phyloP scores from a whole-genome alignment of 2,888 invertebrate genomes.

The Tigriopus californicus region DNA sequence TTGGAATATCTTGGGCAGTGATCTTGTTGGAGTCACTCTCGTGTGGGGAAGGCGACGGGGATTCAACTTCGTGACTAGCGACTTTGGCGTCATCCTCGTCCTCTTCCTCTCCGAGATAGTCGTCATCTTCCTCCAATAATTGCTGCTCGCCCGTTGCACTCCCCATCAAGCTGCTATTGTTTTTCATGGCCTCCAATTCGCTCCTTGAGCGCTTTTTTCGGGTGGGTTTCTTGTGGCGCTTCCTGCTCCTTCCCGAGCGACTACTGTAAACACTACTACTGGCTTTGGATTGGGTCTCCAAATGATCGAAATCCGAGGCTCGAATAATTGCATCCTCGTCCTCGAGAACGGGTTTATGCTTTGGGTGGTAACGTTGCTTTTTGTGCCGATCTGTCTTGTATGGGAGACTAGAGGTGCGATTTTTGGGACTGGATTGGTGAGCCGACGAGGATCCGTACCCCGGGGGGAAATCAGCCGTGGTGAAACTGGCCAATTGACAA shows the following conservation, averaged over 20 bases:
- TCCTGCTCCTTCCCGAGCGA: not conserved
- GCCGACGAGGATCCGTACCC: not conserved
- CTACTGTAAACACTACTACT: not conserved
- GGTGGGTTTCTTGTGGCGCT: not conserved
- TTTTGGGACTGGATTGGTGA: not conserved
- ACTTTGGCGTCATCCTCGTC: not conserved
- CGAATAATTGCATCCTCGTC: not conserved
- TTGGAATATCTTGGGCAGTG: not conserved
- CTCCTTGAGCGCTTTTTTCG: not conserved
- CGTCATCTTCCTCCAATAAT: not conserved
- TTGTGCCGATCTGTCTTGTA: not conserved
- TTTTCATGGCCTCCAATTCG: not conserved
- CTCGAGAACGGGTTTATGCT: not conserved
- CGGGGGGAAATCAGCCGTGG: not conserved
- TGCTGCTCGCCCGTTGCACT: too few species aligned
- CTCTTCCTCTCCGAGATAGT: not conserved
- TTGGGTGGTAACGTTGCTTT: not conserved
- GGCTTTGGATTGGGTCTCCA: not conserved
- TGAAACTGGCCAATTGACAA: not conserved
- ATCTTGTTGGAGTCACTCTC: not conserved
- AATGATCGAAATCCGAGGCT: too few species aligned
- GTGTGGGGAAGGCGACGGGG: not conserved
- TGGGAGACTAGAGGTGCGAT: not conserved
- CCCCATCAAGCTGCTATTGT: not conserved
- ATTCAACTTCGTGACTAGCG: not conserved